A percentile compares a stretch with the other conserved stretches of the same genome.
These are phyloP conservation scores for Mustela lutreola DNA, from an alignment of 2,113 vertebrate species.

Conservation along the genomic window DNA sequence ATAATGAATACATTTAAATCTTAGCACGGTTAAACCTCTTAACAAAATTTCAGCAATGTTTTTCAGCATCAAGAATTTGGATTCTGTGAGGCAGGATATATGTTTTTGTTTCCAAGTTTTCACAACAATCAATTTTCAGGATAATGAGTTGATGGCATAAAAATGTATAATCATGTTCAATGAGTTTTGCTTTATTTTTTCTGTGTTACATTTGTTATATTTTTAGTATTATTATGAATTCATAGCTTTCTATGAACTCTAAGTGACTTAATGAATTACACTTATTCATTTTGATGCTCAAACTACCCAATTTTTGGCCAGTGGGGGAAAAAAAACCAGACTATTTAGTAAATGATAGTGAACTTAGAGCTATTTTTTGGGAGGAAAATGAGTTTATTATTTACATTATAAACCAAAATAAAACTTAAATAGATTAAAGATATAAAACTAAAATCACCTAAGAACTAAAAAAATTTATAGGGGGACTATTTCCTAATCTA, in stretches of 20 bases:
- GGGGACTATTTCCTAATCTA: not conserved
- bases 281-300: not conserved
- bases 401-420: conserved; percentile 44
- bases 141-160: not conserved
- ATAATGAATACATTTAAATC: conserved; percentile 12
- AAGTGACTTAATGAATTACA: not conserved
- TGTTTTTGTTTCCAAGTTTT: not conserved
- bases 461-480: not conserved
- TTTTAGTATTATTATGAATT: not conserved
- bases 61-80: conserved; percentile 38
- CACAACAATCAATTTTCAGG: not conserved
- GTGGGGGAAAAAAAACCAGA: not conserved
- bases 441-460: not conserved
- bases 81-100: not conserved
- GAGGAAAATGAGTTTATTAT: not conserved
- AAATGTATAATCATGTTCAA: not conserved
- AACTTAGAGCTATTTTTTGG: not conserved
- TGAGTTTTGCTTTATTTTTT: not conserved
- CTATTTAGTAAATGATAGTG: not conserved
- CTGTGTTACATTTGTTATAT: not conserved
- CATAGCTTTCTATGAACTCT: not conserved
- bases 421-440: conserved; percentile 27
- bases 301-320: not conserved
- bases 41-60: conserved; percentile 2
- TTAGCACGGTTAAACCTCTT: not conserved